These are phyloP conservation scores for Hippocampus zosterae DNA, from an alignment of 2,113 vertebrate species.

Conservation along the genomic window DNA sequence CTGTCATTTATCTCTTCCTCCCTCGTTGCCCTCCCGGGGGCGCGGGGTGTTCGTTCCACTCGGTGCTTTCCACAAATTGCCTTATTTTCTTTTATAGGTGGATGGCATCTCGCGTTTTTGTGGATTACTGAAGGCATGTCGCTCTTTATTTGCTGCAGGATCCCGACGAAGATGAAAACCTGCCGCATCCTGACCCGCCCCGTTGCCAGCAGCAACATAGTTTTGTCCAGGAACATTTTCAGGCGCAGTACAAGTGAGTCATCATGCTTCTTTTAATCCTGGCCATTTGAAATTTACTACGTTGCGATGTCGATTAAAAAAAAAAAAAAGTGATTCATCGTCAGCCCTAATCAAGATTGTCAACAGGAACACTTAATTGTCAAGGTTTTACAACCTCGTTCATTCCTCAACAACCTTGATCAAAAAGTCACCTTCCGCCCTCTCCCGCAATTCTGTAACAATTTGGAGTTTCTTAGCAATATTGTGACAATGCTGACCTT, in stretches of 20 bases:
- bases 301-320: no score
- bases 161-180: constrained; percentile 50
- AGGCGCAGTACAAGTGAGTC: constrained; percentile 79
- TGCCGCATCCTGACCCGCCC: constrained; percentile 29
- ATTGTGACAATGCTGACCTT: neutral
- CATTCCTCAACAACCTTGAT: neutral
- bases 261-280: neutral
- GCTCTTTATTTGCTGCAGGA: constrained; percentile 52
- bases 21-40: constrained; percentile 9
- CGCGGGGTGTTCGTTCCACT: neutral
- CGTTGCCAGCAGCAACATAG: constrained; percentile 64
- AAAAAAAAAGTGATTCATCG: no score
- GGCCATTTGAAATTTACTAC: neutral
- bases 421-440: neutral
- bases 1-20: constrained; percentile 36
- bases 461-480: neutral
- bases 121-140: neutral
- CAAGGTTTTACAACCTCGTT: neutral
- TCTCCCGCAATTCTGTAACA: neutral
- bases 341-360: neutral
- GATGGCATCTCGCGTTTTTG: neutral
- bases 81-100: constrained; percentile 9
- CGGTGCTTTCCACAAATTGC: constrained; percentile 8
- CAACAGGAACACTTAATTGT: neutral
- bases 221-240: constrained; percentile 76